Evolutionary conservation across 2,797 vertebrate genomes (phyloP).

Genomic region (Simalia tracyae): DNA sequence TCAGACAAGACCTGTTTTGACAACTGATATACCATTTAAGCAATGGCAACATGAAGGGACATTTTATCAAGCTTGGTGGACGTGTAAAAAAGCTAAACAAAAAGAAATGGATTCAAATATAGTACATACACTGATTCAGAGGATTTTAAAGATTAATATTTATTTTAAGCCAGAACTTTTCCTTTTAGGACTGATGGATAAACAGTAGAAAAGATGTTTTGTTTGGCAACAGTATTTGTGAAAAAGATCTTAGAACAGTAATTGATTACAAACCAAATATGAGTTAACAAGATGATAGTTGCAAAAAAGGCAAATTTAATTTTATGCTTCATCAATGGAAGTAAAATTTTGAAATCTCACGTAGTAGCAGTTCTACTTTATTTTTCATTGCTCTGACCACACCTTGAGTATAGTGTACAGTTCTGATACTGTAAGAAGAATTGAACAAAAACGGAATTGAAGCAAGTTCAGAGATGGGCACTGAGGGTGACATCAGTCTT

Average conservation of each 20-base stretch:
- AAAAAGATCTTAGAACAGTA: background rate
- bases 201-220: background rate
- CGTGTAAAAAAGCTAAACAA: too few relatives aligned
- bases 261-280: background rate
- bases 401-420: background rate
- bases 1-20: too few relatives aligned
- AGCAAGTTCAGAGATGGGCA: background rate
- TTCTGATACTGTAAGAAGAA: background rate
- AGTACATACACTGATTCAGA: too few relatives aligned
- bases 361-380: background rate
- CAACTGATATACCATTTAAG: too few relatives aligned
- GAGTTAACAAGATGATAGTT: background rate
- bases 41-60: too few relatives aligned
- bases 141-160: too few relatives aligned
- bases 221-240: background rate
- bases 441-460: background rate
- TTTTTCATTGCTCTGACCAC: background rate
- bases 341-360: background rate
- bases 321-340: background rate
- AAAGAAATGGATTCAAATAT: too few relatives aligned
- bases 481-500: background rate
- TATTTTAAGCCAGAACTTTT: too few relatives aligned
- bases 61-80: too few relatives aligned
- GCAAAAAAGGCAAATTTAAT: background rate
- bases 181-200: too few relatives aligned